Evolutionary conservation across 2,888 invertebrate species (phyloP), one percentile per base, ranked within the genome.

Genomic region (Capitulum mitella): DNA sequence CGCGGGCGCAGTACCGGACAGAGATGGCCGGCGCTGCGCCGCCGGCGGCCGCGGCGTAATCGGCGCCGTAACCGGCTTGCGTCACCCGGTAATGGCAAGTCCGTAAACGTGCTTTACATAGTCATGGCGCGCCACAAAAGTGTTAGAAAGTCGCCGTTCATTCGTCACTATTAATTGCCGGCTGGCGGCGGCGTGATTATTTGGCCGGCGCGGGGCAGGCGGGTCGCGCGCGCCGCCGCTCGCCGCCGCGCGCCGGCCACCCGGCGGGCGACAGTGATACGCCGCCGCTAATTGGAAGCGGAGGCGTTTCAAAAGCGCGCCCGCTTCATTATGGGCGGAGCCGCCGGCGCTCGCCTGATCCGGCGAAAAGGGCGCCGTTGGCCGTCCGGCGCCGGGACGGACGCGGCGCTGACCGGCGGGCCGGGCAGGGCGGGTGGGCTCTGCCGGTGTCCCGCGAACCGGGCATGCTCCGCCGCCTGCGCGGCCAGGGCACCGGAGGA

Each of bases 41-140:
- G 2, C 51, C 51, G 51, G 51, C 51, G 19, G n/a, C n/a, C n/a
- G n/a, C n/a, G n/a, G n/a, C n/a, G n/a, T n/a, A n/a, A 19, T 51
- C 22, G 51, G 19, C 34, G 34, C 34, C 19, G 34, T 19, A 16
- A 29, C 10, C 3, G 6, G 64, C 32, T 64, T 64, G 34, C 64
- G 64, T 64, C 64, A 64, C 34, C 34, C 0, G 34, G 6, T 34
- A 34, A 64, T 64, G 64, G 34, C 64, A 10, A 12, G 64, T 29
- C 19, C 29, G 64, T 6, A 34, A 34, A 29, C 58, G 58, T 64
- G 64, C 34, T 16, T 8, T 34, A 64, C 64, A 12, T 64, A 64
- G 64, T 64, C 64, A 64, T 34, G 34, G 34, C 64, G 14, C 64
- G 64, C 64, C 64, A 12, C 64, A 64, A 51, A 64, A 64, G 64